Evolutionary conservation across 2,888 invertebrate species (phyloP), one percentile per base, ranked within the genome.

Genomic region (Sepioteuthis lessoniana): DNA sequence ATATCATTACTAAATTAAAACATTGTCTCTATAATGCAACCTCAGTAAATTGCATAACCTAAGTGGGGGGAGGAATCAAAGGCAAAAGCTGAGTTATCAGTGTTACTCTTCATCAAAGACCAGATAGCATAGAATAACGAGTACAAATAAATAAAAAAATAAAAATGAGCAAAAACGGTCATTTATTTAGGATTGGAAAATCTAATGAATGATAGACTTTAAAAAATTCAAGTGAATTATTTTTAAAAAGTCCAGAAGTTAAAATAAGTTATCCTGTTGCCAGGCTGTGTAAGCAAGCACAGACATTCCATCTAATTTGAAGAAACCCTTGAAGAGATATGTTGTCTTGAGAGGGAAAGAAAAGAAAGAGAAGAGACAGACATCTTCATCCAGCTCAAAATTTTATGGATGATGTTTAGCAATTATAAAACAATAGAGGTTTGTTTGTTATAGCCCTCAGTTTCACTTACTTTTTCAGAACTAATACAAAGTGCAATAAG

Each of bases 391-490:
- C 76, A n/a, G 76, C 76, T n/a, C 0, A 76, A 76, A n/a, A 47
- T 10, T 47, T 5, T 21, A 13, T 76, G 16, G 76, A n/a, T 76
- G 16, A 76, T 35, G n/a, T 76, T 76, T 76, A 10, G 35, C n/a
- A 76, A 76, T 76, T 16, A 76, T 76, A n/a, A 76, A 76, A 76
- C 76, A 76, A 76, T 76, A 76, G 76, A n/a, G n/a, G 35, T 42
- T 42, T 42, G 42, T 76, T 76, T 76, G 76, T 76, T 76, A n/a
- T 76, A n/a, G 76, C n/a, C 76, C 35, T 16, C 35, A 35, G n/a
- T 35, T 76, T 76, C 76, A 76, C n/a, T 76, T 76, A 76, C n/a
- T 76, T 76, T n/a, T 76, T 35, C n/a, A 76, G 76, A n/a, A 76
- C 76, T 76, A 76, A 16, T 76, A 35, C 76, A 76, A 76, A 76